Base-by-base conservation (phyloP, 2,113 vertebrate species). In the Castor canadensis region DNA sequence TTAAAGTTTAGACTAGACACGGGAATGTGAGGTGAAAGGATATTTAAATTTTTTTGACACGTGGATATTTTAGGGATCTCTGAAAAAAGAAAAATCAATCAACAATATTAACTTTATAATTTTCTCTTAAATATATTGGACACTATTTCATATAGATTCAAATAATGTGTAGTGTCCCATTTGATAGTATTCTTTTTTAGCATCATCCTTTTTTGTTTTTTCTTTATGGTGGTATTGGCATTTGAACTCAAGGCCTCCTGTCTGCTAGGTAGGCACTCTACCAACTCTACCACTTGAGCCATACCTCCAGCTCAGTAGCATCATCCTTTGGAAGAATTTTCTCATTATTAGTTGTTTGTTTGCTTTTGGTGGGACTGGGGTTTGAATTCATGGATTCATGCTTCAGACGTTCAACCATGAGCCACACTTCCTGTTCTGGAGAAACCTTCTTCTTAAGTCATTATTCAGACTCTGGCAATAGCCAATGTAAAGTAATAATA, bases 181-280 rank as follows among this genome's bases (percentile, higher is more conserved):
- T 95, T 93, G 19, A 40, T 89, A 19, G 76, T 93, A 95, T 87
- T 87, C 32, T 95, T 96, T 95, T 85, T 22, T 26, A 81, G n/a
- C n/a, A n/a, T n/a, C n/a, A n/a, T n/a, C n/a, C n/a, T n/a, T n/a
- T n/a, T n/a, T n/a, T n/a, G n/a, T n/a, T n/a, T n/a, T n/a, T n/a
- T n/a, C n/a, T n/a, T n/a, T n/a, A n/a, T n/a, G n/a, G n/a, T n/a
- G n/a, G n/a, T n/a, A n/a, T n/a, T n/a, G n/a, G n/a, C n/a, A n/a
- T n/a, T n/a, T n/a, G n/a, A n/a, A n/a, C n/a, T n/a, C n/a, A n/a
- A n/a, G n/a, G n/a, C n/a, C n/a, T n/a, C n/a, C n/a, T n/a, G n/a
- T n/a, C n/a, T n/a, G n/a, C n/a, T n/a, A n/a, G n/a, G n/a, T n/a
- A n/a, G n/a, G n/a, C n/a, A n/a, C n/a, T n/a, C n/a, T n/a, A n/a